phyloP scores from a whole-genome alignment of 2,888 invertebrate genomes.

The Watsonalla cultraria region DNA sequence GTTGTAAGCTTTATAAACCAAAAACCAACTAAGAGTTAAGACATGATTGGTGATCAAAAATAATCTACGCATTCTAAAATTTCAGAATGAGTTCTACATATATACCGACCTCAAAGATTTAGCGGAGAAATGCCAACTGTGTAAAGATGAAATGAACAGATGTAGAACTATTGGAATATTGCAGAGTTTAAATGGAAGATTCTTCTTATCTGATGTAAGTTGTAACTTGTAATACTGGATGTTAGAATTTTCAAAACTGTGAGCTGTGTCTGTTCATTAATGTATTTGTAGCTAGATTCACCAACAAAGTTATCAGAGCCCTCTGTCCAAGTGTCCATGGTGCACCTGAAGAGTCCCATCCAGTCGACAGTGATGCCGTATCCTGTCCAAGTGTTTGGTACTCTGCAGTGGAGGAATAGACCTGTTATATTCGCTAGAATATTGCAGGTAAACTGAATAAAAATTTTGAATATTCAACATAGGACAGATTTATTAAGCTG shows the following conservation, averaged over 20 bases:
- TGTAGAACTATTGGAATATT: constrained; percentile 57
- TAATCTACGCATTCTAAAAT: constrained; percentile 9
- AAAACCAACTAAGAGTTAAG: background rate
- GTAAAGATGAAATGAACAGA: constrained; percentile 29
- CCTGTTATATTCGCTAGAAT: constrained; percentile 55
- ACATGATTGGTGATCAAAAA: background rate
- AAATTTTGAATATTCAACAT: background rate
- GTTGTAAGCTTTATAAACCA: constrained; percentile 26
- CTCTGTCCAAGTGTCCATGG: constrained; percentile 41
- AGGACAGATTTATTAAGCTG: no score
- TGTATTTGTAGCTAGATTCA: constrained; percentile 35
- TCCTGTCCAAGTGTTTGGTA: constrained; percentile 61
- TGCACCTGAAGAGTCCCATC: constrained; percentile 33
- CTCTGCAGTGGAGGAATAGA: constrained; percentile 46
- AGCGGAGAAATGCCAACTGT: constrained; percentile 22
- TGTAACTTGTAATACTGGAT: background rate
- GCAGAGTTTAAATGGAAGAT: constrained; percentile 46
- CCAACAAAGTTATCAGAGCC: constrained; percentile 17
- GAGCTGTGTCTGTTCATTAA: background rate
- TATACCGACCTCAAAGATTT: constrained; percentile 38
- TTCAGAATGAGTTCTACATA: constrained; percentile 49
- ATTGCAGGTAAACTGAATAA: constrained; percentile 39
- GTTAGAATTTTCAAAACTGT: background rate
- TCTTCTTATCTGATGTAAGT: constrained; percentile 51
- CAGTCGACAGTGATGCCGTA: constrained; percentile 45